Conservation (phyloP, 2,888 invertebrate genomes). For the Druceiella hillmani region DNA sequence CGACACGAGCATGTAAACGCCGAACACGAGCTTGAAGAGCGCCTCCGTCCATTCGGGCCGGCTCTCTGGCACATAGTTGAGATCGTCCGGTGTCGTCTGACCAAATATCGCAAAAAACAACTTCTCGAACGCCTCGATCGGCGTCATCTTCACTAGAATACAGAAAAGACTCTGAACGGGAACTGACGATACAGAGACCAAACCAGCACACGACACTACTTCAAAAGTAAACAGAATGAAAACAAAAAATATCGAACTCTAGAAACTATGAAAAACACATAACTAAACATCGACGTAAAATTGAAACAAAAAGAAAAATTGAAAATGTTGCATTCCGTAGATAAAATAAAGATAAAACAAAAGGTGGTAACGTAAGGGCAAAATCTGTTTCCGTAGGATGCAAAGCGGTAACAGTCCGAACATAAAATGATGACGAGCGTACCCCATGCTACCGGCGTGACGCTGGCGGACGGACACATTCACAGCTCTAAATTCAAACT, state of each 20-base stretch:
- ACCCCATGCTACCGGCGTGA: too few species aligned
- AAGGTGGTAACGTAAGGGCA: too few species aligned
- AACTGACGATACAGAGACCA: constrained; percentile 1
- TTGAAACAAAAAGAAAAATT: too few species aligned
- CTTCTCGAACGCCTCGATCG: constrained; percentile 91
- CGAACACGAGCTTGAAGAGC: constrained; percentile 89
- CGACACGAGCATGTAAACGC: constrained; percentile 96
- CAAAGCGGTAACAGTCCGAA: too few species aligned
- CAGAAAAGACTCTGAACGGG: constrained; percentile 18
- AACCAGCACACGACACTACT: constrained; percentile 2
- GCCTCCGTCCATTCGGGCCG: constrained; percentile 80
- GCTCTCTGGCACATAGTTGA: constrained; percentile 64
- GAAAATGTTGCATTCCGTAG: too few species aligned
- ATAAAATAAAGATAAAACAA: too few species aligned
- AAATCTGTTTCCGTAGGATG: too few species aligned
- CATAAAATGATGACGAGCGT: too few species aligned
- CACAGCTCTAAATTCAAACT: too few species aligned
- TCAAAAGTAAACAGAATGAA: constrained; percentile 6
- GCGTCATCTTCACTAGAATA: constrained; percentile 76
- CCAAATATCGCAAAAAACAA: constrained; percentile 98
- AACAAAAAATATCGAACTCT: constrained; percentile 2
- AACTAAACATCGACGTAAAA: constrained; percentile 9
- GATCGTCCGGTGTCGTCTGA: constrained; percentile 81
- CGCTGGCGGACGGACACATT: too few species aligned
- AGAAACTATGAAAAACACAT: background rate